Evolutionary conservation across 2,888 invertebrate species (phyloP).

Genomic region (Trisateles emortualis): DNA sequence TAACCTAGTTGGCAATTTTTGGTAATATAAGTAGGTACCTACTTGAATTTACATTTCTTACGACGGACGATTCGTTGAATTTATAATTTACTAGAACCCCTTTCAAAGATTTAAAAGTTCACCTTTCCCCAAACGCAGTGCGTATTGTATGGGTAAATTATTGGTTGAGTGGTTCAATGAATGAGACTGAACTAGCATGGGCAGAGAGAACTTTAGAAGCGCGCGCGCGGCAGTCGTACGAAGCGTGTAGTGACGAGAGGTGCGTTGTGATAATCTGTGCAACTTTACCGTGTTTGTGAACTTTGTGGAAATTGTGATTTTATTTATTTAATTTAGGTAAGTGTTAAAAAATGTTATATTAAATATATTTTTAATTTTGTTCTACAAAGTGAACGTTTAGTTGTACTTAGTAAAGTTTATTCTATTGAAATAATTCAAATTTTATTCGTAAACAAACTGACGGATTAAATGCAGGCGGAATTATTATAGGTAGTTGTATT

Average conservation of each 20-base stretch:
- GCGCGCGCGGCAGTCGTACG: conserved; percentile 32
- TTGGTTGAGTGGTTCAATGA: not conserved
- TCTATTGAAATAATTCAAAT: conserved; percentile 6
- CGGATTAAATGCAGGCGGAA: conserved; percentile 16
- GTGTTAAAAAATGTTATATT: not conserved
- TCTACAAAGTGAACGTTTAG: not conserved
- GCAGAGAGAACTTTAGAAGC: not conserved
- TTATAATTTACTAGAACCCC: conserved; percentile 20
- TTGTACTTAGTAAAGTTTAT: conserved; percentile 1
- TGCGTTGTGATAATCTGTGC: conserved; percentile 31
- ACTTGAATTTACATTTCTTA: conserved; percentile 27
- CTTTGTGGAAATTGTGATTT: conserved; percentile 6
- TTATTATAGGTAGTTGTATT: conserved; percentile 4
- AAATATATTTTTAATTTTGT: too few relatives aligned
- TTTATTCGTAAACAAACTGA: conserved; percentile 17
- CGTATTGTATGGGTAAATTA: conserved; percentile 13
- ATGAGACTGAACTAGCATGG: not conserved
- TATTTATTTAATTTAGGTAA: conserved; percentile 7
- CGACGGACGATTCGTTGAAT: conserved; percentile 7
- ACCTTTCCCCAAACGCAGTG: conserved; percentile 41
- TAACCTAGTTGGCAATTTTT: conserved; percentile 17
- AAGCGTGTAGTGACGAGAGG: conserved; percentile 20
- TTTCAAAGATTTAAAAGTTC: conserved; percentile 42
- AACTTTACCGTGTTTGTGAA: conserved; percentile 43
- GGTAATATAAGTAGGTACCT: not conserved